Evolutionary conservation across 2,113 vertebrate genomes (phyloP), one percentile per base, ranked within the genome.

Genomic region (Chaetops frenatus): DNA sequence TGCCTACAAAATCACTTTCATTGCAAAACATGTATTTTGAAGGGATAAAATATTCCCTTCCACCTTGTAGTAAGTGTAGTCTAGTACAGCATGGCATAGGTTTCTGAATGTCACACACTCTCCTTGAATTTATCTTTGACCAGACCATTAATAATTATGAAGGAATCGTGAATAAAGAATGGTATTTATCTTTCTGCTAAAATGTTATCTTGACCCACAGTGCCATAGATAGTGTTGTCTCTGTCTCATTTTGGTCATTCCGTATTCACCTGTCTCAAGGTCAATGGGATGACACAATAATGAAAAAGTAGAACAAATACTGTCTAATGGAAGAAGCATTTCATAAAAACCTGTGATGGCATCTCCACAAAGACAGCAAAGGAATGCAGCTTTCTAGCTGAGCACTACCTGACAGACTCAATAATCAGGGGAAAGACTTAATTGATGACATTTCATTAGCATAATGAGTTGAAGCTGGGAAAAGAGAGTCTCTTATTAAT

Each of bases 371-470:
- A 97, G 96, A 94, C 90, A 97, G 96, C 88, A 96, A 95, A 97
- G 94, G 93, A 98, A 98, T 97, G 94, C 91, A 97, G 87, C 93
- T 95, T 97, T 97, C 97, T 97, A 95, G 96, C 90, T 91, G 95
- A 97, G 44, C 79, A 36, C 70, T 98, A 97, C 97, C 97, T 98
- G 97, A 98, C 97, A 98, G 94, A 97, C 97, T 98, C 98, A 98
- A 98, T 98, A 98, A 98, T 98, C 98, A 98, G 96, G 97, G 98
- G 98, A 98, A 98, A 97, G 95, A 96, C 97, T 98, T 98, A 98
- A 98, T 97, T 98, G 98, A 98, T 98, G 98, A 98, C 96, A 98
- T 97, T 98, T 98, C 98, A 98, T 98, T 98, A 98, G 94, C 98
- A 98, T 98, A 98, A 98, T 98, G 98, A 98, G 97, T 98, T 67